Evolutionary conservation across 2,113 vertebrate genomes (phyloP), one percentile per base, ranked within the genome.

Genomic region (Phocoena sinus): DNA sequence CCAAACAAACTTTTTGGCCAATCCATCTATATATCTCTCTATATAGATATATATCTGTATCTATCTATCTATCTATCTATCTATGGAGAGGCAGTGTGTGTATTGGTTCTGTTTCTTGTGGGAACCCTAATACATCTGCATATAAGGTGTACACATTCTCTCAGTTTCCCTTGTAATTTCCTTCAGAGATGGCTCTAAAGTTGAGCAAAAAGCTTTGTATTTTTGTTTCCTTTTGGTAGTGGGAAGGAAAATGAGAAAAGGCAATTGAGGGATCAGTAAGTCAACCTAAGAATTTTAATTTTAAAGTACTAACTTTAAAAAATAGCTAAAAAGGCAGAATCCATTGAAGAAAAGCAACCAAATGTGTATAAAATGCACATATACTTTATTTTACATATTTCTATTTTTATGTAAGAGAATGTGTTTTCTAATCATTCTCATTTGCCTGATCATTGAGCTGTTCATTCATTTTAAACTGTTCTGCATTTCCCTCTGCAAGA

Each of bases 391-490:
- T 92, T 85, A 88, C 91, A 89, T 91, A 93, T 84, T 95, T 96
- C 76, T 97, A 73, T 97, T 96, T 96, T 95, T 86, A 38, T 95
- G 84, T 87, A 58, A 73, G 80, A 67, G 67, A 96, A 96, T 94
- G 33, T 92, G 74, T 94, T 96, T 96, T 38, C 82, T 95, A 87
- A 96, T 98, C 95, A 96, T 95, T 97, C 85, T 97, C 93, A 96
- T 97, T 96, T 96, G 63, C 95, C 95, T 97, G 95, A 74, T 96
- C 97, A 97, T 62, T 97, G 97, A 97, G 77, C 89, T 97, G 89
- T 90, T 97, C 93, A 97, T 95, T 97, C 89, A 96, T 95, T 97
- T 98, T 93, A 94, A 94, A 87, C 73, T 95, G 28, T 50, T 95
- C 93, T 95, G 86, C 73, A 62, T 93, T 97, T 97, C 38, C 67